phyloP scores from a whole-genome alignment of 2,888 invertebrate genomes.

The Melipona bicolor region DNA sequence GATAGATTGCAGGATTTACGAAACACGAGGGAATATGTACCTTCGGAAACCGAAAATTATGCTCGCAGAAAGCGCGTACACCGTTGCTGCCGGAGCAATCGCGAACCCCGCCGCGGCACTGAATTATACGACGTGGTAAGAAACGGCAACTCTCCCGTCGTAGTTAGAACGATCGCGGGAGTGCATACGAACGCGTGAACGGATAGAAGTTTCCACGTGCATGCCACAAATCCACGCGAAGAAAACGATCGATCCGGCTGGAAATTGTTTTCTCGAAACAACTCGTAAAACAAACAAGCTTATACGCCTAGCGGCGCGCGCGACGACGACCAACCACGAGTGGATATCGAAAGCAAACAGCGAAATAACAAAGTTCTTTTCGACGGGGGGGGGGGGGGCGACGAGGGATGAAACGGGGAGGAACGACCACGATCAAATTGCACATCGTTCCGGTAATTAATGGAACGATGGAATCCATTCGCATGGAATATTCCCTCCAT shows the following conservation, averaged over 20 bases:
- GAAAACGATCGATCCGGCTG: background rate
- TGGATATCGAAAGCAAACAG: slow-evolving; percentile 1
- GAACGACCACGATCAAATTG: background rate
- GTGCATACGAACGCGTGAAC: background rate
- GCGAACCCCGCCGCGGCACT: background rate
- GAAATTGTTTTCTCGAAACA: background rate
- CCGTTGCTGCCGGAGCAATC: background rate
- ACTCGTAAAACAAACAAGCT: background rate
- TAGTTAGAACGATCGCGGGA: background rate
- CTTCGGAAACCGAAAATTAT: background rate
- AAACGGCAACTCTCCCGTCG: background rate
- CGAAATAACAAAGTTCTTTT: background rate
- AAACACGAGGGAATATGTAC: background rate
- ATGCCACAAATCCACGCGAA: background rate
- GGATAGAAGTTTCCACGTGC: background rate
- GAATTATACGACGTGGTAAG: background rate
- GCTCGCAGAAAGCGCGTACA: background rate
- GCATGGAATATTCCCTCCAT: background rate
- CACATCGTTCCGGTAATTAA: background rate
- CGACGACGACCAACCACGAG: background rate
- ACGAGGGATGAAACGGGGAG: background rate
- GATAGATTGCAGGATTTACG: slow-evolving; percentile 23
- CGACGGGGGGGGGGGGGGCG: background rate
- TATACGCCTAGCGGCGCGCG: background rate
- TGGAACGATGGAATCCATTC: background rate